Conservation (phyloP, 2,797 vertebrate species). For the Sciurus carolinensis region DNA sequence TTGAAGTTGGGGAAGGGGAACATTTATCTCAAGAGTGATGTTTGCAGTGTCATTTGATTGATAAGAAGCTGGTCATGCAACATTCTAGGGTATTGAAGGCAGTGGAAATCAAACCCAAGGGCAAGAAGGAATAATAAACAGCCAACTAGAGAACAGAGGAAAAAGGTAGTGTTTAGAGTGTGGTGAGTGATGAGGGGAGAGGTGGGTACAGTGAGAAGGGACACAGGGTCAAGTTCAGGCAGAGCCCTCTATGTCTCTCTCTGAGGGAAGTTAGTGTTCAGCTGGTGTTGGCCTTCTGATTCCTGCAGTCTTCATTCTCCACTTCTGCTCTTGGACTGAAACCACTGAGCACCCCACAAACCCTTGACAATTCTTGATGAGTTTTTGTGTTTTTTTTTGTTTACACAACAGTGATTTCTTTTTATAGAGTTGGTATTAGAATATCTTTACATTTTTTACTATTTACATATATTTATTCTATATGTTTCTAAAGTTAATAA, state of each 20-base stretch:
- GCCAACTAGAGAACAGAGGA: neutral
- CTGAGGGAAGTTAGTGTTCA: neutral
- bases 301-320: neutral
- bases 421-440: neutral
- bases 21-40: neutral
- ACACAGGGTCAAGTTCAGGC: neutral
- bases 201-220: no score
- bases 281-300: neutral
- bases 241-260: neutral
- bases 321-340: neutral
- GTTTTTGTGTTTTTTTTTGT: neutral
- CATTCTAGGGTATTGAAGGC: neutral
- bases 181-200: neutral
- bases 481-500: slow-evolving; percentile 21
- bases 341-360: neutral
- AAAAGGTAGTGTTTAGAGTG: neutral
- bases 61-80: neutral
- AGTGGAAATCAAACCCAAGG: neutral
- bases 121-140: neutral
- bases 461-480: neutral
- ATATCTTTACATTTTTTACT: neutral
- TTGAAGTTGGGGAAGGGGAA: neutral
- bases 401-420: neutral
- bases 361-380: neutral
- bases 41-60: neutral